Evolutionary conservation across 2,113 vertebrate genomes (phyloP).

Genomic region (Prionailurus bengalensis): DNA sequence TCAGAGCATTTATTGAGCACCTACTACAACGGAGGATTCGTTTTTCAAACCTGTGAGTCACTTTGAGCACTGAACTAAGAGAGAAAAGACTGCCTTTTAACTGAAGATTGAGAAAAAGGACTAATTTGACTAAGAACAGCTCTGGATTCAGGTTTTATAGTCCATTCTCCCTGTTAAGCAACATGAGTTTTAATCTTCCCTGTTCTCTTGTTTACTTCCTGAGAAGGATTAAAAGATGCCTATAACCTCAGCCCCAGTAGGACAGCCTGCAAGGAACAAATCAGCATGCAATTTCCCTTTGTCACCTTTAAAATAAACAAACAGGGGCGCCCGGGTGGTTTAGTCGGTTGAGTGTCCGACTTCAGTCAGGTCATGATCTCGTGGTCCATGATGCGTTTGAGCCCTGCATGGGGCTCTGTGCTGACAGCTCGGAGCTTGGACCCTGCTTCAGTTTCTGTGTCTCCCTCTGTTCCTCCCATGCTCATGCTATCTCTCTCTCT

Average conservation of each 20-base stretch:
- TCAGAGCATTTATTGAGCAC: not conserved
- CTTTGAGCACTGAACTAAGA: slow-evolving; percentile 19
- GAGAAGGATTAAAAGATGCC: slow-evolving; percentile 5
- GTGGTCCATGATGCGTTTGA: too few relatives aligned
- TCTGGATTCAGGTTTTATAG: not conserved
- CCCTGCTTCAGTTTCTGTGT: too few relatives aligned
- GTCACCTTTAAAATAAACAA: slow-evolving; percentile 10
- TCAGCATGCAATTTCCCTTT: not conserved
- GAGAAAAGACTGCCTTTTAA: slow-evolving; percentile 47
- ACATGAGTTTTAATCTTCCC: not conserved
- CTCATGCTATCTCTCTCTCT: too few relatives aligned
- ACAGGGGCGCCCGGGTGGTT: too few relatives aligned
- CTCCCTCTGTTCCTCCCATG: too few relatives aligned
- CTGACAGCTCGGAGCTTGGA: too few relatives aligned
- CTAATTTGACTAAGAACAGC: slow-evolving; percentile 19
- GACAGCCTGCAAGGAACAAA: not conserved
- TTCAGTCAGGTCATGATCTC: too few relatives aligned
- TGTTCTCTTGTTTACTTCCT: slow-evolving; percentile 8
- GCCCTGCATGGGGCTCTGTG: too few relatives aligned
- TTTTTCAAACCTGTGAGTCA: slow-evolving; percentile 48
- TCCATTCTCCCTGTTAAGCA: not conserved
- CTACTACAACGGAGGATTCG: slow-evolving; percentile 30
- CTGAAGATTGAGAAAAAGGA: not conserved
- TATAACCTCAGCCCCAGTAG: not conserved
- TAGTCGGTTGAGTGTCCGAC: too few relatives aligned